These are phyloP conservation scores for Athetis lepigone DNA, from an alignment of 2,888 invertebrate species.

Conservation along the genomic window DNA sequence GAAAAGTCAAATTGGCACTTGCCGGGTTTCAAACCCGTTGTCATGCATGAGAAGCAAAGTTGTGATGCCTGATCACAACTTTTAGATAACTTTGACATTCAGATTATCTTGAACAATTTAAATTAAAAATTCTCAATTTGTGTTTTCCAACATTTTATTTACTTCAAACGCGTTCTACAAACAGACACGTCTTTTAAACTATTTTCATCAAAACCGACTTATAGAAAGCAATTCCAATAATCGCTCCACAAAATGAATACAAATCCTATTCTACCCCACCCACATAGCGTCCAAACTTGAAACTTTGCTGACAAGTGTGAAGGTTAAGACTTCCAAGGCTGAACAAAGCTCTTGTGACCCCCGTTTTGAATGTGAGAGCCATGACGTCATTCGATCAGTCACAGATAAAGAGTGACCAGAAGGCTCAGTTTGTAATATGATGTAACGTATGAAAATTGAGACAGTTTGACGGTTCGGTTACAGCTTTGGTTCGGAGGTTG, in stretches of 20 bases:
- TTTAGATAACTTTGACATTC: too few relatives aligned
- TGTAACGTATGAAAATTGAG: background rate
- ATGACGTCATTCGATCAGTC: conserved; percentile 59
- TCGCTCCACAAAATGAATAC: background rate
- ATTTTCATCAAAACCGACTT: too few relatives aligned
- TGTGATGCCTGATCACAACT: too few relatives aligned
- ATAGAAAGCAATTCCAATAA: background rate
- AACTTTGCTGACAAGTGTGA: conserved; percentile 43
- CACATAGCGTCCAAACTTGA: conserved; percentile 25
- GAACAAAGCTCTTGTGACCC: conserved; percentile 45
- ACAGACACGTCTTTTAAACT: too few relatives aligned
- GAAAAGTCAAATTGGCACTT: too few relatives aligned
- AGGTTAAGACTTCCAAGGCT: conserved; percentile 46
- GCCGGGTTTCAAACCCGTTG: too few relatives aligned
- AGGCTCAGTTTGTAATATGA: background rate
- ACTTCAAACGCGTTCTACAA: too few relatives aligned
- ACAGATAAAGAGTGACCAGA: conserved; percentile 14
- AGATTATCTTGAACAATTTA: too few relatives aligned
- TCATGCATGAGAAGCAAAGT: too few relatives aligned
- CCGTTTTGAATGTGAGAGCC: conserved; percentile 53
- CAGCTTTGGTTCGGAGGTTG: too few relatives aligned
- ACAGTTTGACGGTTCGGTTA: background rate
- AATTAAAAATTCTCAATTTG: too few relatives aligned
- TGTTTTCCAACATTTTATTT: too few relatives aligned
- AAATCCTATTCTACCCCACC: background rate